Conservation (phyloP, 2,888 invertebrate genomes). For the Acronicta aceris region DNA sequence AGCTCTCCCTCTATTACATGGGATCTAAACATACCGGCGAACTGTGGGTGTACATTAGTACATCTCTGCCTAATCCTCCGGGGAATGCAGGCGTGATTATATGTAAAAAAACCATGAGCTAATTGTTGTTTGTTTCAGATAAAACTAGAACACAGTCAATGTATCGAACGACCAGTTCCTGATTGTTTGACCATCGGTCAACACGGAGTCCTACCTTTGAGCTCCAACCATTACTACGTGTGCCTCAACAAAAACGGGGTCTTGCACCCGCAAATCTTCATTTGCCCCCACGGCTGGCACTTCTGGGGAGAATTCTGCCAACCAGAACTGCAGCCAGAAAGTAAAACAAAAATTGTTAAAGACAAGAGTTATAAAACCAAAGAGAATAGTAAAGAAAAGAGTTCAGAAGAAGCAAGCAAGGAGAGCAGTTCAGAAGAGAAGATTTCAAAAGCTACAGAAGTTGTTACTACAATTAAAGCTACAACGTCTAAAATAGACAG, state of each 20-base stretch:
- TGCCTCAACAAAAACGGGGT: constrained; percentile 70
- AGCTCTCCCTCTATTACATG: too few species aligned
- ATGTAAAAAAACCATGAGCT: too few species aligned
- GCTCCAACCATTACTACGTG: constrained; percentile 82
- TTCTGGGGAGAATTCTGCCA: constrained; percentile 79
- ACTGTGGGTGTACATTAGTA: too few species aligned
- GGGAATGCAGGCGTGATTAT: too few species aligned
- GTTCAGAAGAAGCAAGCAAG: constrained; percentile 31
- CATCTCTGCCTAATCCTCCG: too few species aligned
- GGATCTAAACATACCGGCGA: too few species aligned
- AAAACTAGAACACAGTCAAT: constrained; percentile 75
- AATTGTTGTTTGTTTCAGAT: constrained; percentile 64
- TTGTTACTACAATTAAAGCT: constrained; percentile 27
- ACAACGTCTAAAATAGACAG: constrained; percentile 62
- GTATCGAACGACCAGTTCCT: constrained; percentile 72
- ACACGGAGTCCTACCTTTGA: constrained; percentile 68
- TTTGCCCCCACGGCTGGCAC: constrained; percentile 84
- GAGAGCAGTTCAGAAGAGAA: constrained; percentile 32
- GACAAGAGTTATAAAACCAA: constrained; percentile 1
- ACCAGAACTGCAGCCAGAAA: constrained; percentile 61
- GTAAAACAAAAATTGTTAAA: constrained; percentile 6
- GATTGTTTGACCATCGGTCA: constrained; percentile 74
- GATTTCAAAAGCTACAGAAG: constrained; percentile 10
- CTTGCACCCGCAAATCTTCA: constrained; percentile 79
- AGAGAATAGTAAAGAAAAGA: constrained; percentile 26